Evolutionary conservation across 2,113 vertebrate species (phyloP).

Genomic region (Brienomyrus brachyistius): DNA sequence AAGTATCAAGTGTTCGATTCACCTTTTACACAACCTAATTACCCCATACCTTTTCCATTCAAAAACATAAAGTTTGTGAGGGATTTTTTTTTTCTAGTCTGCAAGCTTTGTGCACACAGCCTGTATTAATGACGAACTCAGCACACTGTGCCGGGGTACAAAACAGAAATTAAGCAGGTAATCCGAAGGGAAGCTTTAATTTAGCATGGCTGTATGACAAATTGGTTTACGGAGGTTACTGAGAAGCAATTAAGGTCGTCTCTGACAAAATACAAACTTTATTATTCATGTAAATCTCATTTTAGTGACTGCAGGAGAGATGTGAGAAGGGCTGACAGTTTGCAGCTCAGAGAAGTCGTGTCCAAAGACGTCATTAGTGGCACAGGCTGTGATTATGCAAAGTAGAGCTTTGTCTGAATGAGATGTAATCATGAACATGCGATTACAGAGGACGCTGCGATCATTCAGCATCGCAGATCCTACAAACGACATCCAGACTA

Average conservation of each 20-base stretch:
- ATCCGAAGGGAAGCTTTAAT: neutral
- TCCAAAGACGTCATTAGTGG: neutral
- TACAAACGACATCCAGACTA: neutral
- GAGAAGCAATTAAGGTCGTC: neutral
- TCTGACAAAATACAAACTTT: neutral
- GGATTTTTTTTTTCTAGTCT: neutral
- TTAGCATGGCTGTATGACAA: neutral
- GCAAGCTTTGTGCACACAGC: neutral
- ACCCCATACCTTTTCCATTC: neutral
- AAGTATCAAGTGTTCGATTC: neutral
- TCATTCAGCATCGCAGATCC: neutral
- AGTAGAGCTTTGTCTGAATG: neutral
- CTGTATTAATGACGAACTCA: neutral
- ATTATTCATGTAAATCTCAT: slow-evolving; percentile 15
- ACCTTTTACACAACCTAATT: neutral
- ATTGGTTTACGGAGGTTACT: neutral
- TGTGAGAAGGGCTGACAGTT: neutral
- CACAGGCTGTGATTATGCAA: neutral
- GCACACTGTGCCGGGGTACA: neutral
- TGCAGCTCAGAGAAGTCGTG: neutral
- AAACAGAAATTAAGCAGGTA: neutral
- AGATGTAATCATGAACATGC: neutral
- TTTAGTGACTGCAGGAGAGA: neutral
- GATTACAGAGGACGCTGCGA: neutral
- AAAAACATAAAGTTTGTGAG: neutral